Evolutionary conservation across 2,113 vertebrate species (phyloP).

Genomic region (Plectropomus leopardus): DNA sequence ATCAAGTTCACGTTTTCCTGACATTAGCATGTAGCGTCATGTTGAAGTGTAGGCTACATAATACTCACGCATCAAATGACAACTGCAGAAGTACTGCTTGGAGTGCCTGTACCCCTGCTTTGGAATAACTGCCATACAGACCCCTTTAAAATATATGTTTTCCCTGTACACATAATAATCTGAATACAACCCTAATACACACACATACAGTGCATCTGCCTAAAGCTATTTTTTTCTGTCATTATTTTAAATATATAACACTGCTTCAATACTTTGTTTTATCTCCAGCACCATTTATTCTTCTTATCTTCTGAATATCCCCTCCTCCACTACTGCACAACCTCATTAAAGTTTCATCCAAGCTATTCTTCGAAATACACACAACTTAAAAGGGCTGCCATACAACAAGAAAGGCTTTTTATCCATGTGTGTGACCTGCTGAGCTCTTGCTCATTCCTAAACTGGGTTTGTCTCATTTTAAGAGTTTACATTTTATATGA

Average conservation of each 20-base stretch:
- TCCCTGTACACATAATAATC: neutral
- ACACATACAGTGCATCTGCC: neutral
- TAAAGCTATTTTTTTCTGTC: neutral
- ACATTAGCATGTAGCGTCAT: too few species aligned
- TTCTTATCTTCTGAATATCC: slow-evolving; percentile 15
- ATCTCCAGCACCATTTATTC: slow-evolving; percentile 30
- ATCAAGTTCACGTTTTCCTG: too few species aligned
- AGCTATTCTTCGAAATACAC: slow-evolving; percentile 42
- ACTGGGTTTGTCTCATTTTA: neutral
- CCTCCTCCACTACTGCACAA: slow-evolving; percentile 7
- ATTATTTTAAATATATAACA: slow-evolving; percentile 3
- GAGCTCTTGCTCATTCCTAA: slow-evolving; percentile 12
- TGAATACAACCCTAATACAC: neutral
- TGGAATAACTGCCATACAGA: neutral
- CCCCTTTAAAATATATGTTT: neutral
- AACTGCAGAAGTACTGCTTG: neutral
- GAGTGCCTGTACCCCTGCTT: too few species aligned
- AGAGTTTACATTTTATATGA: neutral
- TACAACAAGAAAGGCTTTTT: slow-evolving; percentile 15
- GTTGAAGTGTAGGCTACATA: too few species aligned
- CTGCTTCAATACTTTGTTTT: slow-evolving; percentile 23
- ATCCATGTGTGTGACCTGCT: slow-evolving; percentile 23
- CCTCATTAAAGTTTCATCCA: slow-evolving; percentile 66
- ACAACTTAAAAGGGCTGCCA: slow-evolving; percentile 34
- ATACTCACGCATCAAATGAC: neutral